Evolutionary conservation across 2,113 vertebrate species (phyloP), one percentile per base, ranked within the genome.

Genomic region (Pan paniscus): DNA sequence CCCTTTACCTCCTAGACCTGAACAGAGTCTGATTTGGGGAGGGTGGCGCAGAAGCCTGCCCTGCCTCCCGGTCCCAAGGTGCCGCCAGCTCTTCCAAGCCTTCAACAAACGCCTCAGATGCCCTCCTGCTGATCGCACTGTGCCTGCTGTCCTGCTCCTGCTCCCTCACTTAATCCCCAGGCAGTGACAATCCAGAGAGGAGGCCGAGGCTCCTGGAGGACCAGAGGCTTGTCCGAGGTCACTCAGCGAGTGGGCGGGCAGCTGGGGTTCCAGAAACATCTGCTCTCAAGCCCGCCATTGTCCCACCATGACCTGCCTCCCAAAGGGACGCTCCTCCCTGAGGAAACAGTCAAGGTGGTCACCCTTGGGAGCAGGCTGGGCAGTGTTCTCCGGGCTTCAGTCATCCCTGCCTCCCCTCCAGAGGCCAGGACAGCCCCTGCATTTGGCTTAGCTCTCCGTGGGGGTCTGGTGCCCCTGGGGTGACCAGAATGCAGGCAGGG

Each of bases 121-220:
- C 3, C 38, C 27, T 40, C 61, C 25, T 10, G 59, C 32, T 61
- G 23, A 25, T 11, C 7, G 1, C n/a, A 1, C 22, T 3, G 50
- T 50, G 5, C 52, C 75, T 0, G 0, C 90, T 7, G 46, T 46
- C 48, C 9, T 3, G 0, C 11, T 13, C 3, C 5, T 0, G 4
- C 46, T 20, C 16, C 43, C 10, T 10, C 2, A 23, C 18, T 25
- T 13, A 55, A 27, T 35, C 86, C 23, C 35, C 11, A 35, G 10
- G 32, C 11, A 1, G 46, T 10, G 30, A 27, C 2, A 3, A 9
- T 27, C 52, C 8, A 22, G 16, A 3, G 5, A 7, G 72, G 43
- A 52, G 27, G 73, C 52, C 0, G 1, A 68, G 57, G 48, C 64
- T 75, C 43, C 38, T 2, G 0, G 14, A 18, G 30, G 11, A 43